Evolutionary conservation across 2,888 invertebrate genomes (phyloP).

Genomic region (Beris chalybata): DNA sequence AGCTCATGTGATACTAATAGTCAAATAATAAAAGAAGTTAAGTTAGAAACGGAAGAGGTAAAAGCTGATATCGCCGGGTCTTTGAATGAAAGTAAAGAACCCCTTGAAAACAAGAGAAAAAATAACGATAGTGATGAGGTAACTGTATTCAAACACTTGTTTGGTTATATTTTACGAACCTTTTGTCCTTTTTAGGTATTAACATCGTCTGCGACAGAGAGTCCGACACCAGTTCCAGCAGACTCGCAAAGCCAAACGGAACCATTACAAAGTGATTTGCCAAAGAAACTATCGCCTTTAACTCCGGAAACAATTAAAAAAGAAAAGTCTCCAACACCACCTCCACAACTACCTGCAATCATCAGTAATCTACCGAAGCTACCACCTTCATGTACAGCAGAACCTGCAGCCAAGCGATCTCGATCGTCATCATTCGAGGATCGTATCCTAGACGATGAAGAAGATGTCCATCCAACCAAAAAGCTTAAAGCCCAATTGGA

Average conservation of each 20-base stretch:
- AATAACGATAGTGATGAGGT: background rate
- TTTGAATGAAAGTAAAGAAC: background rate
- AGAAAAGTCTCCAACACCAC: too few species aligned
- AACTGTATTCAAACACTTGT: background rate
- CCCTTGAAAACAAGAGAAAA: background rate
- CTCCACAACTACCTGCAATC: too few species aligned
- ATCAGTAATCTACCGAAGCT: background rate
- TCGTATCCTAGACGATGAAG: conserved; percentile 29
- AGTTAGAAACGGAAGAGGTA: background rate
- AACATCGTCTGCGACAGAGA: too few species aligned
- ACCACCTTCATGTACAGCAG: background rate
- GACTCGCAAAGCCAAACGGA: too few species aligned
- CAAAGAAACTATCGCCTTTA: background rate
- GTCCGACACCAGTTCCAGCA: too few species aligned
- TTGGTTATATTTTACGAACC: too few species aligned
- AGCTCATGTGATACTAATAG: conserved; percentile 23
- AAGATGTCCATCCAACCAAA: conserved; percentile 49
- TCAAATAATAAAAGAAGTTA: conserved; percentile 2
- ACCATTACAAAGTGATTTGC: background rate
- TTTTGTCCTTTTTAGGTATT: too few species aligned
- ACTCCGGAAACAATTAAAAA: too few species aligned
- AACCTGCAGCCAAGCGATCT: conserved; percentile 28
- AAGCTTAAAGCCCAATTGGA: conserved; percentile 60
- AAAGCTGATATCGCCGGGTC: background rate
- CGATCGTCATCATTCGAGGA: conserved; percentile 27